Conservation (phyloP, 2,888 invertebrate genomes). For the Ecliptopera silaceata region DNA sequence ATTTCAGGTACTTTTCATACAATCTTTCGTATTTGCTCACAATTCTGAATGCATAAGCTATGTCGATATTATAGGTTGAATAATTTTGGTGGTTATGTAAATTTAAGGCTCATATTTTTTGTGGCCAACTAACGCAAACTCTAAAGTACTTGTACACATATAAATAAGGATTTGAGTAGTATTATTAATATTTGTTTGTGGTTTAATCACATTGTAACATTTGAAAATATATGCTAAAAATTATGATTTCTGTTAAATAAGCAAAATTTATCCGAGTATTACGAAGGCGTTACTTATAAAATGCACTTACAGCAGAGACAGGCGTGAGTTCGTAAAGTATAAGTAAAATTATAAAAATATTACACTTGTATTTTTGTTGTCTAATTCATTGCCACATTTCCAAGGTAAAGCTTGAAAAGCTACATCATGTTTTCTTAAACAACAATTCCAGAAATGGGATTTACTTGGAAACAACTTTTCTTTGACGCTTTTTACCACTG, state of each 20-base stretch:
- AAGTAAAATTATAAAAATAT: too few species aligned
- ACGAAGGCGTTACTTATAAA: too few species aligned
- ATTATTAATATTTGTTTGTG: too few species aligned
- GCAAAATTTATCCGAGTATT: too few species aligned
- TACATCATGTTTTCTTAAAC: background rate
- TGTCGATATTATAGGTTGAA: conserved; percentile 36
- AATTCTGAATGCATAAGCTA: conserved; percentile 39
- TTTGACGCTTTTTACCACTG: conserved; percentile 61
- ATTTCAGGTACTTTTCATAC: conserved; percentile 36
- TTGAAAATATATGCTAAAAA: too few species aligned
- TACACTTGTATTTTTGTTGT: too few species aligned
- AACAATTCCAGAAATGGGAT: conserved; percentile 47
- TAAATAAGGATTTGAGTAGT: too few species aligned
- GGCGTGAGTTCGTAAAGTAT: too few species aligned
- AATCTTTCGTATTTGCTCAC: conserved; percentile 35
- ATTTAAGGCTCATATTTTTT: conserved; percentile 18
- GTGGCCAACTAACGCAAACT: conserved; percentile 14
- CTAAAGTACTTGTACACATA: conserved; percentile 5
- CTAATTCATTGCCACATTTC: too few species aligned
- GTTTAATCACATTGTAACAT: too few species aligned
- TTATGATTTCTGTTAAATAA: too few species aligned
- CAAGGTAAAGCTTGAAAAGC: background rate
- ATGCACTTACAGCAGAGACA: too few species aligned
- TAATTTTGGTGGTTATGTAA: conserved; percentile 21
- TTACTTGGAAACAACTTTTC: conserved; percentile 65